phyloP scores from a whole-genome alignment of 2,888 invertebrate species.

The Drosophila longiperda region DNA sequence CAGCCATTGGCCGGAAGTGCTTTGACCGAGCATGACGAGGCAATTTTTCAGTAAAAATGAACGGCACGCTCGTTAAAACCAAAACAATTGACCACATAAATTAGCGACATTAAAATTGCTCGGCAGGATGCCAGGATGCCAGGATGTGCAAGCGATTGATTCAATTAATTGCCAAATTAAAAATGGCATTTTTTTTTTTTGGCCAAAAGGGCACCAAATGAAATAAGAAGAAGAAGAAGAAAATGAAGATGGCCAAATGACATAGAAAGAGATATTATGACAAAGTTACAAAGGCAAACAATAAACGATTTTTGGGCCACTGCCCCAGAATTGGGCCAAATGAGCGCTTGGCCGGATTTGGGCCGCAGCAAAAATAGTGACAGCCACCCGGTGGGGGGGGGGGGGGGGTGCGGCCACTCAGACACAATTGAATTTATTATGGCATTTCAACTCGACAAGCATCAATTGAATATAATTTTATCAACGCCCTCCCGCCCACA shows the following conservation, averaged over 20 bases:
- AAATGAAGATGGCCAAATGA: conserved; percentile 25
- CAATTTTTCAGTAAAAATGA: conserved; percentile 63
- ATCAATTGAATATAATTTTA: conserved; percentile 79
- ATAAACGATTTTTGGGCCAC: conserved; percentile 67
- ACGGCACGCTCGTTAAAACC: conserved; percentile 70
- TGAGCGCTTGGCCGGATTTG: conserved; percentile 43
- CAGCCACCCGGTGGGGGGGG: conserved; percentile 57
- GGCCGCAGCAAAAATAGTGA: conserved; percentile 59
- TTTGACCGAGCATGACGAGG: conserved; percentile 42
- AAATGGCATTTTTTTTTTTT: conserved; percentile 49
- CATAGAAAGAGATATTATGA: conserved; percentile 60
- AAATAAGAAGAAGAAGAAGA: conserved; percentile 21
- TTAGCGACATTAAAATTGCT: conserved; percentile 70
- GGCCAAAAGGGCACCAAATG: conserved; percentile 34
- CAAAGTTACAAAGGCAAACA: conserved; percentile 77
- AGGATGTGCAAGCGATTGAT: conserved; percentile 75
- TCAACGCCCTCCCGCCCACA: conserved; percentile 43
- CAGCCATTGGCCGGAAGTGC: conserved; percentile 43
- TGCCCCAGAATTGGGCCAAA: conserved; percentile 31
- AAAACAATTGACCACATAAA: conserved; percentile 79
- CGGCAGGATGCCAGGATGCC: conserved; percentile 58
- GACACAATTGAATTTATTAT: conserved; percentile 81
- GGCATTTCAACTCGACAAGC: conserved; percentile 78
- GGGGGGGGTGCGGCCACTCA: conserved; percentile 54
- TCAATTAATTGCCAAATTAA: conserved; percentile 78